These are phyloP conservation scores for Luehdorfia chinensis DNA, from an alignment of 1,140 invertebrate genomes.

Conservation along the genomic window DNA sequence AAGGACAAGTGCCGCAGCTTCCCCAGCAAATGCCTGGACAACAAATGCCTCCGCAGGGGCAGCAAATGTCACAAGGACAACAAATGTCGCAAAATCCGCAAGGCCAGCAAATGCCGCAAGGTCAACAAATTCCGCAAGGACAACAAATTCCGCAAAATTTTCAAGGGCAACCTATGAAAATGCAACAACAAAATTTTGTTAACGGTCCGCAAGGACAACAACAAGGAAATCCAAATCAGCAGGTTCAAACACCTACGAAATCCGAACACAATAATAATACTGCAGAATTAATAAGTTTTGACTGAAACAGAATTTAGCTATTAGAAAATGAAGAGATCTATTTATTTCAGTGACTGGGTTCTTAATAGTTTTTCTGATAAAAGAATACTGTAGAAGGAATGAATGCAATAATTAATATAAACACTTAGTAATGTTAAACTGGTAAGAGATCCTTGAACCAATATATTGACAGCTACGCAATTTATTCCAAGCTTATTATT, in stretches of 20 bases:
- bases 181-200: slow-evolving; percentile 50
- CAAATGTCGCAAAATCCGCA: slow-evolving; percentile 30
- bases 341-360: slow-evolving; percentile 36
- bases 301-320: slow-evolving; percentile 66
- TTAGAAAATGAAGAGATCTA: slow-evolving; percentile 28
- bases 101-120: slow-evolving; percentile 22
- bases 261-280: slow-evolving; percentile 78
- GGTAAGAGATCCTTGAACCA: slow-evolving; percentile 26
- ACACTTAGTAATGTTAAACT: slow-evolving; percentile 30
- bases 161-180: slow-evolving; percentile 42
- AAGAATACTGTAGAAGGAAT: slow-evolving; percentile 21
- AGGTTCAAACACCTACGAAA: slow-evolving; percentile 47
- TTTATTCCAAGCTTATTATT: slow-evolving; percentile 13
- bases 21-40: slow-evolving; percentile 37
- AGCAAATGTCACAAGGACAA: slow-evolving; percentile 28
- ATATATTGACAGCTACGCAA: slow-evolving; percentile 23
- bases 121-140: slow-evolving; percentile 21
- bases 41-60: slow-evolving; percentile 33
- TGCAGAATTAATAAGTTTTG: slow-evolving; percentile 85
- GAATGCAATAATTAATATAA: slow-evolving; percentile 24
- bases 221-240: slow-evolving; percentile 42
- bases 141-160: slow-evolving; percentile 30
- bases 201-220: slow-evolving; percentile 36
- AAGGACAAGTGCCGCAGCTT: slow-evolving; percentile 46
- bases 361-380: slow-evolving; percentile 8